These are phyloP conservation scores for Euplexia lucipara DNA, from an alignment of 2,888 invertebrate species.

Conservation along the genomic window DNA sequence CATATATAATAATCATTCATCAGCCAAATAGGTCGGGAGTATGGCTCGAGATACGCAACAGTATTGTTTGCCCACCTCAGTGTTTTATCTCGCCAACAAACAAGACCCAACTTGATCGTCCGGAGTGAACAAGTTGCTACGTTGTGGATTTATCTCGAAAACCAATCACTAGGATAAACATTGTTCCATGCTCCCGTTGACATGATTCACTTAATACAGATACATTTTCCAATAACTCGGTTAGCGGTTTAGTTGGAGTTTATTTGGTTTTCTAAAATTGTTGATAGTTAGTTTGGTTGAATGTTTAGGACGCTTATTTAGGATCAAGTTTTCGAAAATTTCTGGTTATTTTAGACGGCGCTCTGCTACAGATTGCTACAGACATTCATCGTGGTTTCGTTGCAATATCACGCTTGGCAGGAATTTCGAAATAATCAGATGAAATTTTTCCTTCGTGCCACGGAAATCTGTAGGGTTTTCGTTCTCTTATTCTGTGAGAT, in stretches of 20 bases:
- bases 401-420: constrained; percentile 31
- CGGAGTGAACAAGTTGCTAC: constrained; percentile 62
- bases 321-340: constrained; percentile 5
- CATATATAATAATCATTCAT: constrained; percentile 44
- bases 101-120: constrained; percentile 71
- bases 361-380: not conserved
- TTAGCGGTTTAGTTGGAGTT: constrained; percentile 48
- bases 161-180: constrained; percentile 75
- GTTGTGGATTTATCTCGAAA: constrained; percentile 68
- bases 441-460: constrained; percentile 1
- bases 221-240: constrained; percentile 56
- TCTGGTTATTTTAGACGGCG: not conserved
- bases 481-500: not conserved
- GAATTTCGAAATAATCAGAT: constrained; percentile 17
- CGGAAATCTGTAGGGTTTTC: not conserved
- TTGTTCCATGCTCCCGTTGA: constrained; percentile 66
- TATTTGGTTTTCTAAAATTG: constrained; percentile 27
- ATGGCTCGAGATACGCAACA: constrained; percentile 52
- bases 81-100: constrained; percentile 63
- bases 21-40: constrained; percentile 55
- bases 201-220: constrained; percentile 60
- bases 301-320: constrained; percentile 12
- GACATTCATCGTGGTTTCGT: not conserved
- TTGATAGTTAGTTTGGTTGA: constrained; percentile 18
- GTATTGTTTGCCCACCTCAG: constrained; percentile 58